These are phyloP conservation scores for Bactericera cockerelli DNA, from an alignment of 1,140 invertebrate species.

Conservation along the genomic window DNA sequence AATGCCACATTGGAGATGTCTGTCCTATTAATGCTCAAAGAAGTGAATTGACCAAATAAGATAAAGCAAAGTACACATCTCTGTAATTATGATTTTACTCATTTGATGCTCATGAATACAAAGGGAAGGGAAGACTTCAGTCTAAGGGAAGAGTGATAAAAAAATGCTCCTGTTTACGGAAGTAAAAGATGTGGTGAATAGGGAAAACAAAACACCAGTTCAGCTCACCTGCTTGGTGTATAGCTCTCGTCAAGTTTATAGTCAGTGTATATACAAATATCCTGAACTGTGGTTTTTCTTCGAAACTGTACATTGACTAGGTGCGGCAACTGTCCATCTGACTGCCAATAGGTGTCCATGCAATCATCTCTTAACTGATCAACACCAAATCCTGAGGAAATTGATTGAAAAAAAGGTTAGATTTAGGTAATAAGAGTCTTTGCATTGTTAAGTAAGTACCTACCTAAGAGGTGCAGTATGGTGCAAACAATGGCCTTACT, in stretches of 20 bases:
- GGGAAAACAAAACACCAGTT: constrained; percentile 5
- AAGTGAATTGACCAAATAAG: too few relatives aligned
- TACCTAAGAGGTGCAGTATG: neutral
- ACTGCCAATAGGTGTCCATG: constrained; percentile 98
- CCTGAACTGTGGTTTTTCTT: constrained; percentile 84
- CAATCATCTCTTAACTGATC: constrained; percentile 90
- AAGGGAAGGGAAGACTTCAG: too few relatives aligned
- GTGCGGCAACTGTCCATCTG: constrained; percentile 94
- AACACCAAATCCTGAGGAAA: constrained; percentile 78
- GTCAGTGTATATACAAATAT: constrained; percentile 94
- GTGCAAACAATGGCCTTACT: neutral
- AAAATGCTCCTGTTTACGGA: too few relatives aligned
- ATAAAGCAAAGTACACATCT: too few relatives aligned
- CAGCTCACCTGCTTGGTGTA: constrained; percentile 66
- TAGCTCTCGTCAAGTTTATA: constrained; percentile 98
- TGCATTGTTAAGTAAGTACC: neutral
- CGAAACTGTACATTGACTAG: constrained; percentile 96
- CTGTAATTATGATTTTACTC: too few relatives aligned
- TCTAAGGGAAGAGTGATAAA: too few relatives aligned
- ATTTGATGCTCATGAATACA: too few relatives aligned
- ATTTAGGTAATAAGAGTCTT: constrained; percentile 1
- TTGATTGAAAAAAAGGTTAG: constrained; percentile 10
- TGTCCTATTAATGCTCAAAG: too few relatives aligned
- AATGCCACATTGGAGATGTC: too few relatives aligned
- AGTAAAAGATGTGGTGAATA: too few relatives aligned